A percentile compares a stretch with the other conserved stretches of the same genome.
These are phyloP conservation scores for Euthynnus affinis DNA, from an alignment of 2,797 vertebrate species.

Conservation along the genomic window DNA sequence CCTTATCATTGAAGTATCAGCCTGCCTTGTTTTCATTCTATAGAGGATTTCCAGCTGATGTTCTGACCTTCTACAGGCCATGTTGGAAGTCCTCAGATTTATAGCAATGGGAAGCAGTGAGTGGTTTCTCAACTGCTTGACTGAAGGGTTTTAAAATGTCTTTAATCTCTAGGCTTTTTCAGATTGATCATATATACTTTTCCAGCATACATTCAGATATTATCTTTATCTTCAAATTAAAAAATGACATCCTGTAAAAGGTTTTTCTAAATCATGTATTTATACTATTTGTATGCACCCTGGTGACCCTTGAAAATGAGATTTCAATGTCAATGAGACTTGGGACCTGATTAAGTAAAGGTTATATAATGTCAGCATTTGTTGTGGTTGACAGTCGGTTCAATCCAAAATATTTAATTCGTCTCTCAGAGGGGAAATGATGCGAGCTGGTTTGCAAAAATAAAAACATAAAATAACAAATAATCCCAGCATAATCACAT, in stretches of 20 bases:
- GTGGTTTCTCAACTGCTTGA: slow-evolving; percentile 9
- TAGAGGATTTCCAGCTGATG: slow-evolving; percentile 47
- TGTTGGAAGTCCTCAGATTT: slow-evolving; percentile 26
- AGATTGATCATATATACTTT: too few relatives aligned
- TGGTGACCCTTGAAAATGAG: neutral
- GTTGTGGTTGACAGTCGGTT: too few relatives aligned
- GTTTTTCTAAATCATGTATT: too few relatives aligned
- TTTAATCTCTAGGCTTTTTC: neutral
- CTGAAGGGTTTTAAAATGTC: neutral
- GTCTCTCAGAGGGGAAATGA: too few relatives aligned
- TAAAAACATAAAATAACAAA: neutral
- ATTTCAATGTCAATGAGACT: neutral
- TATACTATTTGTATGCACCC: neutral
- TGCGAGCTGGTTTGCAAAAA: too few relatives aligned
- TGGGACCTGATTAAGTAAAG: neutral
- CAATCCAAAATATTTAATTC: too few relatives aligned
- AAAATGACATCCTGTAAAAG: neutral
- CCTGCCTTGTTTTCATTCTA: slow-evolving; percentile 22
- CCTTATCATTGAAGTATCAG: slow-evolving; percentile 46
- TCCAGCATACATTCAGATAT: too few relatives aligned
- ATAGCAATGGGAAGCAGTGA: neutral
- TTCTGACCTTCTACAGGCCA: slow-evolving; percentile 54
- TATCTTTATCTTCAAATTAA: neutral
- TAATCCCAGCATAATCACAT: too few relatives aligned
- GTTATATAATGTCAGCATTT: neutral